Base-by-base conservation (phyloP, 2,797 vertebrate genomes). In the Philypnodon macrostomus region DNA sequence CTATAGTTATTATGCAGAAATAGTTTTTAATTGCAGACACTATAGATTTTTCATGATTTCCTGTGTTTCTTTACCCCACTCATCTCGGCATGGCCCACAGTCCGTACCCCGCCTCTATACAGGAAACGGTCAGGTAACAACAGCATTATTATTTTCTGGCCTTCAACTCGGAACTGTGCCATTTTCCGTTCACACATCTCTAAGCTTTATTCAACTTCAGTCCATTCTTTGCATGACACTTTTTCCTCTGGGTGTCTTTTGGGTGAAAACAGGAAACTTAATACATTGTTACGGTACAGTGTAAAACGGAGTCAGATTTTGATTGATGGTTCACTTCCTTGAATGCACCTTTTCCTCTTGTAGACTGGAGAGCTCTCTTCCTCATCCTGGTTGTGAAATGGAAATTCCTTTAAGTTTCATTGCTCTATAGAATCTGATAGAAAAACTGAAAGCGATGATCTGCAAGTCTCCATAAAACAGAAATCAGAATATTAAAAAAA, bases 41-140 rank as follows among this genome's bases (percentile, higher is more conserved):
- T 18, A n/a, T 18, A 31, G 15, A 14, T 67, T 62, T 33, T 48
- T 85, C 63, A 81, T 81, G 54, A 44, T 81, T 1, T 77, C 32
- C 79, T 71, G 65, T 83, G 55, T 79, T 78, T 82, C 68, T 78
- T 34, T 71, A 54, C 58, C 62, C 73, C 61, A 65, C 67, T 73
- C n/a, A n/a, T n/a, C n/a, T n/a, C n/a, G n/a, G n/a, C 40, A 66
- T 54, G 70, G 63, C 72, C 65, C 4, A 77, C 87, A 88, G 87
- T 88, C 87, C 50, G 87, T 88, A 62, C 87, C 87, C 14, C 87
- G 87, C 75, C 87, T 88, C 70, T 88, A 88, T 85, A 86, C 87
- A 79, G 87, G 87, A 87, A 87, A 87, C 18, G 87, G 87, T 81
- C 87, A 88, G 87, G 87, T 88, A 88, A 88, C 77, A 65, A 48